A percentile compares a stretch with the other conserved stretches of the same genome.
These are phyloP conservation scores for Sturnus vulgaris DNA, from an alignment of 2,113 vertebrate species.

Conservation along the genomic window DNA sequence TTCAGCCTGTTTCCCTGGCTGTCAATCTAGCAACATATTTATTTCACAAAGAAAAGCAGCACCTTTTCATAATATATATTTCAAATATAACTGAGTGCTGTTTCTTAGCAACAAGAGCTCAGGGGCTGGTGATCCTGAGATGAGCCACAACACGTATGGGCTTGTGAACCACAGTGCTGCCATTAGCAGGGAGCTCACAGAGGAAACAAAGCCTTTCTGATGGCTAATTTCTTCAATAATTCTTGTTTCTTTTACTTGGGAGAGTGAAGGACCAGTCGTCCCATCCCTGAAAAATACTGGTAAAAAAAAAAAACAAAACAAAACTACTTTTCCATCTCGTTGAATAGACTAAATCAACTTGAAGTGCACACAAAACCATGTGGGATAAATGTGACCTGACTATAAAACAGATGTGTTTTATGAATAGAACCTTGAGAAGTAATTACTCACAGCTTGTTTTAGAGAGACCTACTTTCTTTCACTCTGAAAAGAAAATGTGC, in stretches of 20 bases:
- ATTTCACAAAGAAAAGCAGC: slow-evolving; percentile 9
- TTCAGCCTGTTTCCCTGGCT: neutral
- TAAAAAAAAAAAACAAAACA: neutral
- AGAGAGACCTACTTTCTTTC: neutral
- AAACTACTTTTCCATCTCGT: neutral
- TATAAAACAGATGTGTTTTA: slow-evolving; percentile 12
- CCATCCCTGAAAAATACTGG: neutral
- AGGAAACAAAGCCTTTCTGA: neutral
- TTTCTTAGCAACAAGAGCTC: slow-evolving; percentile 32
- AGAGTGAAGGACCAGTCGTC: neutral
- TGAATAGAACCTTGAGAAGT: slow-evolving; percentile 36
- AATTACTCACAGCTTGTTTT: slow-evolving; percentile 48
- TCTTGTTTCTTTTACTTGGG: neutral
- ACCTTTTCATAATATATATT: slow-evolving; percentile 51
- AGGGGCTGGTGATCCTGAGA: neutral
- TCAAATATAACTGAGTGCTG: neutral
- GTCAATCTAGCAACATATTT: neutral
- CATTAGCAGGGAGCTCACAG: neutral
- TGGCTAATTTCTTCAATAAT: neutral
- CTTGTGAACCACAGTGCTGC: neutral
- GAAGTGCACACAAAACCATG: neutral
- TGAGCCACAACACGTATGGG: neutral
- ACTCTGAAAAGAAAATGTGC: neutral
- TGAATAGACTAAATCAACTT: slow-evolving; percentile 15
- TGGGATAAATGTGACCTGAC: slow-evolving; percentile 17